Percentiles rank a stretch among this genome's conserved stretches.
Evolutionary conservation across 1,140 invertebrate genomes (phyloP).

Genomic region (Mamestra configurata): DNA sequence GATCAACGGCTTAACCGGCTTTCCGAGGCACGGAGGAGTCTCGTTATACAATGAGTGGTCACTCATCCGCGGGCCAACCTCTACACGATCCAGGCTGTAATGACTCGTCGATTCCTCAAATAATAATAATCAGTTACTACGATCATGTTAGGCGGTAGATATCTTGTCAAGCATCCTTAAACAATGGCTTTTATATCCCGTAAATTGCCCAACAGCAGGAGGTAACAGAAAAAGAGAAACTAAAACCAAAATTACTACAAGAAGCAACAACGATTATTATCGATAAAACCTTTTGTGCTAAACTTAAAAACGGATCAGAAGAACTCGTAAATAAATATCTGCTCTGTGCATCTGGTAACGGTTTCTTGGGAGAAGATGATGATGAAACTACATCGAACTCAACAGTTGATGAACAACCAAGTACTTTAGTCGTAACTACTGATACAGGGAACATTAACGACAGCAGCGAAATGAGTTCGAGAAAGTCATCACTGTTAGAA

Average conservation of each 20-base stretch:
- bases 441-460: background rate
- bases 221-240: background rate
- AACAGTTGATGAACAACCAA: background rate
- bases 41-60: no score
- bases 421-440: background rate
- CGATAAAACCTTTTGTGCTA: background rate
- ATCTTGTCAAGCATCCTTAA: no score
- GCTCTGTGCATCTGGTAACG: slow-evolving; percentile 7
- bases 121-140: no score
- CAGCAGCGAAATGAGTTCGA: background rate
- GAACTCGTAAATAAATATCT: slow-evolving; percentile 8
- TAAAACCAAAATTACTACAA: background rate
- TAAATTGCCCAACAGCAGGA: background rate
- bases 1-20: no score
- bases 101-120: no score
- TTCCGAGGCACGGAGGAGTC: no score
- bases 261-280: slow-evolving; percentile 15
- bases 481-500: background rate
- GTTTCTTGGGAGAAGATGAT: background rate
- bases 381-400: background rate
- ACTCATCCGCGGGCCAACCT: no score
- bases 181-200: no score
- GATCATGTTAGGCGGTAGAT: no score
- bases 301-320: background rate
- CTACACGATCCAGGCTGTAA: no score